Evolutionary conservation across 2,888 invertebrate genomes (phyloP).

Genomic region (Bugula neritina): DNA sequence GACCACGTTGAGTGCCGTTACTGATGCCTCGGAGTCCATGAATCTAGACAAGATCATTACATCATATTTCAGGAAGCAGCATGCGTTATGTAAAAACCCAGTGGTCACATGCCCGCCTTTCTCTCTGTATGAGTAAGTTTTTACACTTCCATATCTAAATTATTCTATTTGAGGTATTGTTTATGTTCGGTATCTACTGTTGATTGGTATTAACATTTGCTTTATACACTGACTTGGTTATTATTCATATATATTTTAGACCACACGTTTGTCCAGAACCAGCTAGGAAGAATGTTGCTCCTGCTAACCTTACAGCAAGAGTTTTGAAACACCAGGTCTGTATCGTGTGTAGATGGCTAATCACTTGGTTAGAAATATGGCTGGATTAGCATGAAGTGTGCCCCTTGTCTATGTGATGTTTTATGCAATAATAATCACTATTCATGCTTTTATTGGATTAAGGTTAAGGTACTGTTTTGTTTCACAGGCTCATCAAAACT

Average conservation of each 20-base stretch:
- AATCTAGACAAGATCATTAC: slow-evolving; percentile 87
- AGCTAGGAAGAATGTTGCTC: slow-evolving; percentile 62
- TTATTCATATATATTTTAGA: slow-evolving; percentile 56
- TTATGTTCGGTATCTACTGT: neutral
- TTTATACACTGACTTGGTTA: no score
- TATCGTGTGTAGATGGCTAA: no score
- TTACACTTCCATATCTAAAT: neutral
- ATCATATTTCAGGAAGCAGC: slow-evolving; percentile 93
- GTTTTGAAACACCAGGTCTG: slow-evolving; percentile 53
- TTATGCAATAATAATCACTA: no score
- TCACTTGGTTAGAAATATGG: no score
- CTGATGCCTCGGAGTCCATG: slow-evolving; percentile 40
- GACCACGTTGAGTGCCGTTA: neutral
- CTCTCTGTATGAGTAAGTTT: slow-evolving; percentile 65
- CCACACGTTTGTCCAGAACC: slow-evolving; percentile 95
- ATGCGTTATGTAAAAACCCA: slow-evolving; percentile 94
- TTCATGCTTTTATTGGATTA: no score
- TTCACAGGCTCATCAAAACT: slow-evolving; percentile 36
- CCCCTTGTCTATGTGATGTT: neutral
- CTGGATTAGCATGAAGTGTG: no score
- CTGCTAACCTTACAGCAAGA: slow-evolving; percentile 68
- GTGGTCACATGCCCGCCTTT: slow-evolving; percentile 96
- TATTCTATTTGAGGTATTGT: neutral
- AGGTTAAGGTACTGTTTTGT: no score
- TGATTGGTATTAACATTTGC: no score